These are phyloP conservation scores for Propithecus coquereli DNA, from an alignment of 2,113 vertebrate species.

Conservation along the genomic window DNA sequence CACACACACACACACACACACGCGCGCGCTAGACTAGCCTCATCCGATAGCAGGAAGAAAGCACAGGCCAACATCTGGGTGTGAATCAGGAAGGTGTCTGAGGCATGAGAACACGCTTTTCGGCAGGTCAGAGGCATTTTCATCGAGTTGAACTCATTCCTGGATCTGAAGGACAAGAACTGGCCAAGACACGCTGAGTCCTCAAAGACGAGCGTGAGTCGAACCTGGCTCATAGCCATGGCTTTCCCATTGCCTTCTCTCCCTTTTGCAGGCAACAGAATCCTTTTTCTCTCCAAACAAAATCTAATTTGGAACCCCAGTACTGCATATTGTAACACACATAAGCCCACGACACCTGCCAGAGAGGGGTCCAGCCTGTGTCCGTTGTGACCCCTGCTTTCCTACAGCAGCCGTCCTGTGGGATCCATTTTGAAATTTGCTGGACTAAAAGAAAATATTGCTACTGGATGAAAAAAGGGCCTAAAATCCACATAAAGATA, in stretches of 20 bases:
- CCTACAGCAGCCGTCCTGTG: no score
- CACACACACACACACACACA: background rate
- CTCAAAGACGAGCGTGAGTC: rapidly evolving
- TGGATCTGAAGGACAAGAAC: background rate
- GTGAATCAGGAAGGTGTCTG: background rate
- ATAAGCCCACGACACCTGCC: background rate
- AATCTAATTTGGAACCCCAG: background rate
- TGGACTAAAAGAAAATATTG: background rate
- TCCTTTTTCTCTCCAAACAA: background rate
- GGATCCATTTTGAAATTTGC: background rate
- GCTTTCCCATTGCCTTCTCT: background rate
- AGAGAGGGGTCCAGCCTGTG: background rate
- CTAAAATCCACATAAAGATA: background rate
- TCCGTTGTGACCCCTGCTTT: rapidly evolving
- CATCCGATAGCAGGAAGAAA: background rate
- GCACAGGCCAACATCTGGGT: background rate
- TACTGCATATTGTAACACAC: background rate
- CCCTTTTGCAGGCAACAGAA: background rate
- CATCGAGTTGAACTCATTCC: background rate
- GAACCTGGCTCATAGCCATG: background rate
- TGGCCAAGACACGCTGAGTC: background rate
- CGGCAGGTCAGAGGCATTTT: background rate
- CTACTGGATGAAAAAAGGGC: background rate
- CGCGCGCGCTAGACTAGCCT: background rate
- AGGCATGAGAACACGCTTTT: background rate